Conservation (phyloP, 2,888 invertebrate species). For the Cotesia congregata region DNA sequence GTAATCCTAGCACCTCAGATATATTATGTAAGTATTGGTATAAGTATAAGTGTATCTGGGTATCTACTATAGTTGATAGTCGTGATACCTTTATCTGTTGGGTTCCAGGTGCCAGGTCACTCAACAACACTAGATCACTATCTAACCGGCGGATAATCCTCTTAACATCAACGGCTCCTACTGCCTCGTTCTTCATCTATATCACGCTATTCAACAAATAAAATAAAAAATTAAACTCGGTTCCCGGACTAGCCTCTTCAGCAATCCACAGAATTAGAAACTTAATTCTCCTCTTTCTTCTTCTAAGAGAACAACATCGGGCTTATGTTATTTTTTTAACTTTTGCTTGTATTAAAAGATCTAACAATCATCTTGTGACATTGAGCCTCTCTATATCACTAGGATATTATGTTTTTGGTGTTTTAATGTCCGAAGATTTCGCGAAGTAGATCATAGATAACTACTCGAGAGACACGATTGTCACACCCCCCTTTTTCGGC, state of each 20-base stretch:
- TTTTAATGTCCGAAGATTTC: too few species aligned
- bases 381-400: too few species aligned
- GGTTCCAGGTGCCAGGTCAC: constrained; percentile 31
- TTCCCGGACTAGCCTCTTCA: not conserved
- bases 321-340: too few species aligned
- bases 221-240: constrained; percentile 6
- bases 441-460: too few species aligned
- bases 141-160: constrained; percentile 28
- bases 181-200: not conserved
- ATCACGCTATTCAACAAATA: not conserved
- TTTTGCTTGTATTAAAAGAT: too few species aligned
- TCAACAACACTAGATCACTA: constrained; percentile 29
- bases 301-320: too few species aligned
- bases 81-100: constrained; percentile 1
- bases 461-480: too few species aligned
- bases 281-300: not conserved
- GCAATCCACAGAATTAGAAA: not conserved
- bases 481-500: too few species aligned
- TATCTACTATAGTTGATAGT: not conserved
- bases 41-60: not conserved
- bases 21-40: too few species aligned
- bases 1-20: too few species aligned
- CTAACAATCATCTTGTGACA: too few species aligned
- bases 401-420: too few species aligned
- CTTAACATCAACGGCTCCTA: constrained; percentile 25